A percentile compares a stretch with the other conserved stretches of the same genome.
These are phyloP conservation scores for Halichoeres trimaculatus DNA, from an alignment of 2,113 vertebrate genomes.

Conservation along the genomic window DNA sequence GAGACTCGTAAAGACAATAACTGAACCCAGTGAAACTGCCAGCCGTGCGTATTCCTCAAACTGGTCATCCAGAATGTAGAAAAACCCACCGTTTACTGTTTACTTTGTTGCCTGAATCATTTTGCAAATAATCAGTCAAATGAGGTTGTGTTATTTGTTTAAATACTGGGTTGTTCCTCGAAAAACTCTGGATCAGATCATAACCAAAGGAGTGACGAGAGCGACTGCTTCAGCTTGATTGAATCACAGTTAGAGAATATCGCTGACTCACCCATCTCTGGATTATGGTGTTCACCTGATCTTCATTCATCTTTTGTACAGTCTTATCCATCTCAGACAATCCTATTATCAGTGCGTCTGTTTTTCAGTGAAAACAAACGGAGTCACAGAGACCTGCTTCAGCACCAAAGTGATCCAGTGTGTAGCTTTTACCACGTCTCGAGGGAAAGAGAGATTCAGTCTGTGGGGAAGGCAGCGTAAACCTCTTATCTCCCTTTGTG, in stretches of 20 bases:
- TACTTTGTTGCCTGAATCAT: not conserved
- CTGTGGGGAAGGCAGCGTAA: conserved; percentile 65
- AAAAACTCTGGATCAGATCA: not conserved
- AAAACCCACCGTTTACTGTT: not conserved
- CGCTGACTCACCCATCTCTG: conserved; percentile 91
- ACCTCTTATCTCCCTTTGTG: conserved; percentile 82
- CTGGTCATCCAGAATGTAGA: not conserved
- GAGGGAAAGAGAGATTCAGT: conserved; percentile 28
- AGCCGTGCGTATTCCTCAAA: not conserved
- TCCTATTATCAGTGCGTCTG: conserved; percentile 50
- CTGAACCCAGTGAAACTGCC: not conserved
- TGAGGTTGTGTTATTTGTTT: not conserved
- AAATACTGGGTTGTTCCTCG: not conserved
- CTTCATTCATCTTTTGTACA: conserved; percentile 82
- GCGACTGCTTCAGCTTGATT: not conserved
- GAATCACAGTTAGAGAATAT: not conserved
- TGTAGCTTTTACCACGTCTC: conserved; percentile 11
- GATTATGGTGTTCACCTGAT: conserved; percentile 88
- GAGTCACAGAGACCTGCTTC: not conserved
- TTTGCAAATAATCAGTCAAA: not conserved
- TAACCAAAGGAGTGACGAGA: not conserved
- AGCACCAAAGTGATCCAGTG: conserved; percentile 12
- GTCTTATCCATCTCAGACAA: conserved; percentile 34
- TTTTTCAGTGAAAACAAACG: not conserved
- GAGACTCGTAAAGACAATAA: not conserved